Evolutionary conservation across 1,140 invertebrate genomes (phyloP).

Genomic region (Eulimnadia texana): DNA sequence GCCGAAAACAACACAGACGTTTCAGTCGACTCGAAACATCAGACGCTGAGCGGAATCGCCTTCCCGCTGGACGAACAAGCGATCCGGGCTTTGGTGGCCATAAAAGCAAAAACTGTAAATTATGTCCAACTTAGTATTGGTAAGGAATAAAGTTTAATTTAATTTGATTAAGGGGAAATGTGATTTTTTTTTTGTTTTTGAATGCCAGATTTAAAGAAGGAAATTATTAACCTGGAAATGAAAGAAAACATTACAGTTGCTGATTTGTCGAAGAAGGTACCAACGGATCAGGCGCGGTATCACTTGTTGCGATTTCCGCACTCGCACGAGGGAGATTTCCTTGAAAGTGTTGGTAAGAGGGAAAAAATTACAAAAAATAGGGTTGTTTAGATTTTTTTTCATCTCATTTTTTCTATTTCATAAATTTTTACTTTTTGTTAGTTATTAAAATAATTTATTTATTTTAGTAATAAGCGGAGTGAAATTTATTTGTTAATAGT

Average conservation of each 20-base stretch:
- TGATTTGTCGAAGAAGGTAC: constrained; percentile 57
- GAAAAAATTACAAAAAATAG: too few relatives aligned
- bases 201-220: constrained; percentile 51
- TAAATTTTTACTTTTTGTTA: too few relatives aligned
- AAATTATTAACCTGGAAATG: constrained; percentile 57
- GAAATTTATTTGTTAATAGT: too few relatives aligned
- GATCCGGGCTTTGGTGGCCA: constrained; percentile 46
- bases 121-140: constrained; percentile 46
- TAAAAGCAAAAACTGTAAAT: constrained; percentile 34
- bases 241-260: constrained; percentile 41
- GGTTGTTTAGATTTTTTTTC: too few relatives aligned
- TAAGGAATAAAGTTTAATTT: too few relatives aligned
- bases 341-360: constrained; percentile 58
- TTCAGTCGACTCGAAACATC: constrained; percentile 68
- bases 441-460: too few relatives aligned
- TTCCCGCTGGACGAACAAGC: constrained; percentile 83
- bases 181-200: constrained; percentile 8
- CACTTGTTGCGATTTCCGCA: constrained; percentile 85
- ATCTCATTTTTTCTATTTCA: too few relatives aligned
- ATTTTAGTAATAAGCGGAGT: too few relatives aligned
- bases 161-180: neutral
- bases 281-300: constrained; percentile 70
- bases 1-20: constrained; percentile 47
- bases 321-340: constrained; percentile 77
- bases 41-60: constrained; percentile 76